Base-by-base conservation (phyloP, 2,888 invertebrate species). In the Hoplodrina blanda region DNA sequence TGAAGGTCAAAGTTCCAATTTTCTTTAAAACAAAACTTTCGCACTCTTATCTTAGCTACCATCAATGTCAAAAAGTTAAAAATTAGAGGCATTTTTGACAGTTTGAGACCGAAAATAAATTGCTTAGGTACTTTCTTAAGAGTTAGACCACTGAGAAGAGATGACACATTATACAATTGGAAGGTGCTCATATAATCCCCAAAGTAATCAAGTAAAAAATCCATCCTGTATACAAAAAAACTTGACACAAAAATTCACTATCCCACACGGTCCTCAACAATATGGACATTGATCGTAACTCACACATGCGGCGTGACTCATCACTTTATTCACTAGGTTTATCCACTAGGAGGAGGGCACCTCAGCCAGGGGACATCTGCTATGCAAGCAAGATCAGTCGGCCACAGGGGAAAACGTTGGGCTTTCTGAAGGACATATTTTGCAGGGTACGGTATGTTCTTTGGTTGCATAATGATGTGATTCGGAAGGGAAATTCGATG, bases 341-440 rank as follows among this genome's bases (percentile, higher is more conserved):
- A 62, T 55, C 10, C n/a, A n/a, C 52, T 41, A 64, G 80, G 61
- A 57, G 33, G 44, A 44, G 49, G 55, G n/a, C 33, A 59, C 65
- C 65, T 65, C 44, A 44, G 30, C 30, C 15, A 11, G 41, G 69
- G 55, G 37, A 64, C 65, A 66, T 70, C 56, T 78, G 78, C 67
- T 56, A 59, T 64, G 81, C 76, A 69, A 80, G 77, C 80, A 80
- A 52, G 62, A 80, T 62, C 62, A 69, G 52, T 72, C 25, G 60
- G 70, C 53, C 44, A 52, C 49, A 25, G 54, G 67, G 62, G 62
- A 55, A 20, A 55, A 30, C 5, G 46, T 17, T 55, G 62, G 44
- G 52, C n/a, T 54, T 50, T 71, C 46, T 37, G 15, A 19, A 41
- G 50, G 54, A 71, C 76, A 76, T 82, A 78, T 68, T 71, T 69